phyloP scores from a whole-genome alignment of 2,113 vertebrate genomes.

The Pygoscelis adeliae region DNA sequence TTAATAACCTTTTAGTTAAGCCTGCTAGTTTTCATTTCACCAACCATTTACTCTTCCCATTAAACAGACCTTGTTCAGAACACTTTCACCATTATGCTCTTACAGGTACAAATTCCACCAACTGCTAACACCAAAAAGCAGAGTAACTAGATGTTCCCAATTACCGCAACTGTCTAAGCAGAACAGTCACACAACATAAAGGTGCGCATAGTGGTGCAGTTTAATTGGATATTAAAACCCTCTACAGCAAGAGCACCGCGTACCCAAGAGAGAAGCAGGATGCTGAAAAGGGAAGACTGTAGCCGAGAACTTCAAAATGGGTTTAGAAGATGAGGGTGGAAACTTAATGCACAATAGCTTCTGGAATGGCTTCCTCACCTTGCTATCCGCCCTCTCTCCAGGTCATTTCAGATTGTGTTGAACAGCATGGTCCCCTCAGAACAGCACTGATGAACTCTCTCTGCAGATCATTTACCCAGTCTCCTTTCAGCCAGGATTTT shows the following conservation, averaged over 20 bases:
- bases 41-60: constrained; percentile 36
- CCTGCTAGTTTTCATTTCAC: constrained; percentile 45
- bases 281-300: background rate
- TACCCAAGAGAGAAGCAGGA: background rate
- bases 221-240: background rate
- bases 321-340: background rate
- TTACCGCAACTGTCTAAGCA: background rate
- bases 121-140: background rate
- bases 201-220: background rate
- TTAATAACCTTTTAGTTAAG: constrained; percentile 45
- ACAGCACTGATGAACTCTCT: background rate
- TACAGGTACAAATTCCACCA: background rate
- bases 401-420: background rate
- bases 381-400: background rate
- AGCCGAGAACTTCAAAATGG: background rate
- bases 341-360: background rate
- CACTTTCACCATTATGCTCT: background rate
- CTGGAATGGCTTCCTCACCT: background rate
- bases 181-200: constrained; percentile 53
- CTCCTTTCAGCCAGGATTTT: background rate
- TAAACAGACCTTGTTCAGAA: constrained; percentile 12
- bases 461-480: background rate
- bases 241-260: background rate
- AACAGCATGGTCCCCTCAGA: background rate
- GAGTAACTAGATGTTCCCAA: background rate